phyloP scores from a whole-genome alignment of 2,888 invertebrate genomes.

The Schrankia costaestrigalis region DNA sequence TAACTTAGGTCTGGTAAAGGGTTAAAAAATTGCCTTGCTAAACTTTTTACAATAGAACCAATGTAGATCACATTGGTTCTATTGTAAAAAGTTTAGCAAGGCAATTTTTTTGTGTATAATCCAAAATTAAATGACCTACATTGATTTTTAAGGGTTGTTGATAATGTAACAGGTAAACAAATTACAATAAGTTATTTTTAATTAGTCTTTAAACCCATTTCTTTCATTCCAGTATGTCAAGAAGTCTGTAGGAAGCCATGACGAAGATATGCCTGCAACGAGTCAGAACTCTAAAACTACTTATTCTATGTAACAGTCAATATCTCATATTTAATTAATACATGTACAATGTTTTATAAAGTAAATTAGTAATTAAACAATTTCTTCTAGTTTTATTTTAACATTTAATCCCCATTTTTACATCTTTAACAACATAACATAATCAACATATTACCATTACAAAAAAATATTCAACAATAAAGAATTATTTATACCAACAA shows the following conservation, averaged over 20 bases:
- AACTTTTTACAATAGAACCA: too few relatives aligned
- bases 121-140: too few relatives aligned
- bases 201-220: too few relatives aligned
- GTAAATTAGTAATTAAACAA: conserved; percentile 21
- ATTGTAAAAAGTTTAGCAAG: too few relatives aligned
- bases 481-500: too few relatives aligned
- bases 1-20: too few relatives aligned
- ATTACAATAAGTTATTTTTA: too few relatives aligned
- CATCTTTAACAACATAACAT: not conserved
- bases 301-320: conserved; percentile 62
- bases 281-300: conserved; percentile 72
- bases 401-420: conserved; percentile 21
- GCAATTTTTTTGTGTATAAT: too few relatives aligned
- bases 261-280: conserved; percentile 78
- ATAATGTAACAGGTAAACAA: too few relatives aligned
- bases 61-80: too few relatives aligned
- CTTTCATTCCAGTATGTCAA: conserved; percentile 78
- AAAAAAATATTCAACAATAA: conserved; percentile 3
- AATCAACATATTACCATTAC: not conserved
- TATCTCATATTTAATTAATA: conserved; percentile 11
- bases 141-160: too few relatives aligned
- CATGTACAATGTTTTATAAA: conserved; percentile 12
- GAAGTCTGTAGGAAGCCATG: conserved; percentile 82
- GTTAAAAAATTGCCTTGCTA: too few relatives aligned
- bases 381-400: conserved; percentile 1